Percentiles rank a stretch among this genome's conserved stretches.
These are phyloP conservation scores for Pyrrhura leucotis DNA, from an alignment of 2,797 vertebrate genomes.

Conservation along the genomic window DNA sequence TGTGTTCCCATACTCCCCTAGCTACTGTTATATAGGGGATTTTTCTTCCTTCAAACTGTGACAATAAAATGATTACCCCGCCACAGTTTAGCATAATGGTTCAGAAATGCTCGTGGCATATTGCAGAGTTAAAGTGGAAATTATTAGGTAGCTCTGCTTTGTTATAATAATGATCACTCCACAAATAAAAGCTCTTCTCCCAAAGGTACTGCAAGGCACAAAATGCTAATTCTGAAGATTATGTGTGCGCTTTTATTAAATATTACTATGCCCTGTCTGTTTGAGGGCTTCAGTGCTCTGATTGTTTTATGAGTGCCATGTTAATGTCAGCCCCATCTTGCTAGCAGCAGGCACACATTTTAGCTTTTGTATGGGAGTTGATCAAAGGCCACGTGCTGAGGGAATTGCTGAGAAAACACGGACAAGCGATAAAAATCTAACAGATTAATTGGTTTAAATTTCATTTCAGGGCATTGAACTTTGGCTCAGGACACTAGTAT, in stretches of 20 bases:
- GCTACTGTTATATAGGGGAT: slow-evolving; percentile 75
- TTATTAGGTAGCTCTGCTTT: slow-evolving; percentile 86
- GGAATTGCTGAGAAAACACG: slow-evolving; percentile 90
- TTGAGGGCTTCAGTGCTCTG: slow-evolving; percentile 83
- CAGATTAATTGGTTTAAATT: slow-evolving; percentile 92
- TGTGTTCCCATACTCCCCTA: slow-evolving; percentile 30
- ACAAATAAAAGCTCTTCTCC: slow-evolving; percentile 90
- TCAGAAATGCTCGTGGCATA: slow-evolving; percentile 84
- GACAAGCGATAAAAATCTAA: slow-evolving; percentile 89
- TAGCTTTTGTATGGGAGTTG: slow-evolving; percentile 86
- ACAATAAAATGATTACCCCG: slow-evolving; percentile 84
- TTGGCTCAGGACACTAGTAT: slow-evolving; percentile 83
- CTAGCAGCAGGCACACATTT: slow-evolving; percentile 84
- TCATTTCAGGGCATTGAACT: slow-evolving; percentile 88
- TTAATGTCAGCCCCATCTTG: slow-evolving; percentile 93
- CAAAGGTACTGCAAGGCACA: slow-evolving; percentile 87
- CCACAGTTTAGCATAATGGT: slow-evolving; percentile 87
- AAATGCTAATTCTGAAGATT: slow-evolving; percentile 99
- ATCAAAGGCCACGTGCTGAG: slow-evolving; percentile 88
- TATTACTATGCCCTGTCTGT: slow-evolving; percentile 92
- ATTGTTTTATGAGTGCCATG: slow-evolving; percentile 89
- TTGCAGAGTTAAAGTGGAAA: slow-evolving; percentile 85
- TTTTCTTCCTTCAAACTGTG: slow-evolving; percentile 81
- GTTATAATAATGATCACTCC: slow-evolving; percentile 88
- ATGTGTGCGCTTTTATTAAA: slow-evolving; percentile 97